Evolutionary conservation across 2,797 vertebrate genomes (phyloP), one percentile per base, ranked within the genome.

Genomic region (Phrynocephalus forsythii): DNA sequence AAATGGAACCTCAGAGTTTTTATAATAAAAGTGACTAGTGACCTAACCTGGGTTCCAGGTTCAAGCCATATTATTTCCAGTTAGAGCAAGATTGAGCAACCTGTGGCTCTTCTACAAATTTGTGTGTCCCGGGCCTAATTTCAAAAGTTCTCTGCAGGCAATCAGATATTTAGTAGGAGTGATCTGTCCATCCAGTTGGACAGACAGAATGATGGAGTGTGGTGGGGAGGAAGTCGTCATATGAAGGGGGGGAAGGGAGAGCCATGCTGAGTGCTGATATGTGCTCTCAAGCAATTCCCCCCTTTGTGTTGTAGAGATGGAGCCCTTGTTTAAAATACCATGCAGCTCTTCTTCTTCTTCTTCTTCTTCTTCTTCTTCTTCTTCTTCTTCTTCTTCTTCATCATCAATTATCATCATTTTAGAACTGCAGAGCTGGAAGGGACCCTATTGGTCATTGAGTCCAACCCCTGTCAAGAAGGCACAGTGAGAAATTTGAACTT

Each of bases 341-440:
- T 56, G 52, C 5, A 56, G 9, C 3, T 85, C 26, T 3, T 89
- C 89, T 71, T 26, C 91, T 68, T n/a, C 89, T 63, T 84, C 24
- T 56, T 33, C 33, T 33, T 33, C 33, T 33, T 33, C 33, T 33
- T 33, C 33, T 33, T 33, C 33, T 33, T 33, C 33, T 33, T 33
- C 33, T 33, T 33, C 38, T 44, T 44, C 38, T 44, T 44, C 38
- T 44, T 44, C 38, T 44, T 44, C 38, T 44, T 44, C 33, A 33
- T 33, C 33, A 33, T 33, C 33, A 33, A 33, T 44, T 2, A 44
- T 44, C 9, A 10, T 56, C 52, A 56, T 11, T 56, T 56, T 15
- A 56, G 13, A 56, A 56, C 13, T 56, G 52, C 52, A 56, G 52
- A 56, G 52, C 52, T 56, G 52, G 13, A 56, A 11, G 52, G 52